Evolutionary conservation across 2,888 invertebrate genomes (phyloP).

Genomic region (Plusia festucae): DNA sequence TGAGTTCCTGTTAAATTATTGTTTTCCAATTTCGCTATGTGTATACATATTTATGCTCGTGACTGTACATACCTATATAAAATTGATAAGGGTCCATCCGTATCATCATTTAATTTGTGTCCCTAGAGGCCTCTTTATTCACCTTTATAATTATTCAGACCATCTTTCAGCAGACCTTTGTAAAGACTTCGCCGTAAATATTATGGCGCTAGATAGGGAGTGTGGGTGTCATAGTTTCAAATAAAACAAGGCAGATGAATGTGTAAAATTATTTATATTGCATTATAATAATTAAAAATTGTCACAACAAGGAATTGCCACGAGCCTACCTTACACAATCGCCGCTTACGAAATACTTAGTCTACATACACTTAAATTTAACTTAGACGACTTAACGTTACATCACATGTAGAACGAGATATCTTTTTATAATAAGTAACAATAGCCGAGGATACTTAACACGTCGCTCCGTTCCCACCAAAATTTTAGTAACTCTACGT

Average conservation of each 20-base stretch:
- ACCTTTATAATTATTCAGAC: neutral
- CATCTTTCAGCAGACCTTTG: too few species aligned
- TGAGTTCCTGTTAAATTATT: too few species aligned
- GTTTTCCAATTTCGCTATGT: too few species aligned
- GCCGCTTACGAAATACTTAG: conserved; percentile 75
- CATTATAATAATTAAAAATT: conserved; percentile 82
- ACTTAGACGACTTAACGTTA: conserved; percentile 84
- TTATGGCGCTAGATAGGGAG: neutral
- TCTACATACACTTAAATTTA: conserved; percentile 73
- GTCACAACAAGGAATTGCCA: conserved; percentile 87
- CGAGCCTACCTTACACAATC: conserved; percentile 78
- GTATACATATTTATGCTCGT: too few species aligned
- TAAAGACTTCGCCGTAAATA: neutral
- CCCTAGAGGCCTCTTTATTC: too few species aligned
- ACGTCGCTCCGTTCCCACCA: conserved; percentile 73
- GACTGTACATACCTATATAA: too few species aligned
- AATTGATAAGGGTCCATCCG: too few species aligned
- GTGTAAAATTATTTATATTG: conserved; percentile 87
- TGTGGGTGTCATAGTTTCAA: conserved; percentile 1
- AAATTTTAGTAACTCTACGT: conserved; percentile 57
- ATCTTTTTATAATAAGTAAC: conserved; percentile 80
- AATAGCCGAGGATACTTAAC: conserved; percentile 75
- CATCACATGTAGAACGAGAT: conserved; percentile 89
- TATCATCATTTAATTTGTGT: too few species aligned
- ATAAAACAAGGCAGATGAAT: conserved; percentile 63